A percentile compares a stretch with the other conserved stretches of the same genome.
Evolutionary conservation across 2,797 vertebrate genomes (phyloP).

Genomic region (Dipus sagitta): DNA sequence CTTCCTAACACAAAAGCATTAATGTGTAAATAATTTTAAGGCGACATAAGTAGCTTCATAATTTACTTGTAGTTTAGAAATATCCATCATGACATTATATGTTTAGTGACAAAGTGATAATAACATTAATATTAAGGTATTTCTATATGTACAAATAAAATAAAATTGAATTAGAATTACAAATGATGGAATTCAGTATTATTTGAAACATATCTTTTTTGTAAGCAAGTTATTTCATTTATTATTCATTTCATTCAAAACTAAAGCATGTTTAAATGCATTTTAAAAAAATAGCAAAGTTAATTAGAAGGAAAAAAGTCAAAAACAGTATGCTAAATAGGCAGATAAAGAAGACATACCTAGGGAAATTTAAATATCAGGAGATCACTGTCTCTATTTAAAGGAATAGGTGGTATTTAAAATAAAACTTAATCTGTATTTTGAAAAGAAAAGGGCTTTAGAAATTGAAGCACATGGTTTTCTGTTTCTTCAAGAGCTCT

Average conservation of each 20-base stretch:
- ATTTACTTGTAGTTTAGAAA: not conserved
- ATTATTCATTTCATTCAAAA: slow-evolving; percentile 20
- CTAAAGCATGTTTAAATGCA: not conserved
- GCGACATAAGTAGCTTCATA: not conserved
- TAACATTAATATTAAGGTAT: slow-evolving; percentile 71
- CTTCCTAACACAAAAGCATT: too few relatives aligned
- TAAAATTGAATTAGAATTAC: slow-evolving; percentile 52
- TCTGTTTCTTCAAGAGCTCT: not conserved
- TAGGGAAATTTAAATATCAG: not conserved
- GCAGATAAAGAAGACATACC: not conserved
- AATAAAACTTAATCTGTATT: not conserved
- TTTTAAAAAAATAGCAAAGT: not conserved
- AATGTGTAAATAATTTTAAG: not conserved
- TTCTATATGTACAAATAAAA: slow-evolving; percentile 72
- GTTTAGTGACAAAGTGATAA: slow-evolving; percentile 52
- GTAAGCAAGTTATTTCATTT: not conserved
- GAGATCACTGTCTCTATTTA: not conserved
- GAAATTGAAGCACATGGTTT: not conserved
- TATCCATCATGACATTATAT: not conserved
- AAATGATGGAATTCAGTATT: slow-evolving; percentile 71
- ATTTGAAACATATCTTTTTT: slow-evolving; percentile 32
- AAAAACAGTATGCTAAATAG: not conserved
- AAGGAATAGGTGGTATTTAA: not conserved
- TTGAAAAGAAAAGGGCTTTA: not conserved
- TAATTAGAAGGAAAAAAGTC: not conserved